Evolutionary conservation across 2,113 vertebrate species (phyloP), one percentile per base, ranked within the genome.

Genomic region (Monopterus albus): DNA sequence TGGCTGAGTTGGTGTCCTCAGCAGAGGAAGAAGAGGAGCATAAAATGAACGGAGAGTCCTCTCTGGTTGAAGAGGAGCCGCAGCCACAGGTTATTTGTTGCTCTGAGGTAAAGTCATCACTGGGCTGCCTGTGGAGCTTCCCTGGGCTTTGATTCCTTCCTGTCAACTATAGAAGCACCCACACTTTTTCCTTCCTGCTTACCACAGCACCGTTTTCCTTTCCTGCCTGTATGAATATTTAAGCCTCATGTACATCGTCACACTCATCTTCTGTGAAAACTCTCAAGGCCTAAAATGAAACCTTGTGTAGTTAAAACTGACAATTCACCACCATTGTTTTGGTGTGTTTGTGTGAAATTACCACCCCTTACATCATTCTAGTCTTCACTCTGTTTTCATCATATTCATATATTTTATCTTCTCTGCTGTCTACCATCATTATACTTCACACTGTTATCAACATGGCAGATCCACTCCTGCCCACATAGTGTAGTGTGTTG

Each of bases 11-110:
- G 79, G 89, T 85, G 57, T 87, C 90, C 8, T 53, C 81, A 1
- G 83, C 90, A 53, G 93, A 93, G 28, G 81, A 85, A 60, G 90
- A 94, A 56, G 91, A 94, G 75, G 91, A 90, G 65, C 94, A 94
- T 39, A 95, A 77, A 92, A 81, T 99, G 87, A 99, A 99, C 53
- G 97, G 98, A 90, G 96, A 96, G 84, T 87, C 94, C 70, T 93
- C 93, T 76, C 92, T 92, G 87, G 86, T 91, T 82, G 96, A 96
- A 90, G 90, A 91, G 84, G 96, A 98, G 86, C 92, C 89, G 66
- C 92, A 94, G 80, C 92, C 96, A 83, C 94, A 98, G 92, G 95
- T 99, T 95, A 97, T 99, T 94, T 98, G 96, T 98, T 99, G 95
- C 93, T 97, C 97, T 84, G 97, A 99, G 98, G 98, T 99, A 99